Evolutionary conservation across 1,140 invertebrate species (phyloP).

Genomic region (Aphis craccivora): DNA sequence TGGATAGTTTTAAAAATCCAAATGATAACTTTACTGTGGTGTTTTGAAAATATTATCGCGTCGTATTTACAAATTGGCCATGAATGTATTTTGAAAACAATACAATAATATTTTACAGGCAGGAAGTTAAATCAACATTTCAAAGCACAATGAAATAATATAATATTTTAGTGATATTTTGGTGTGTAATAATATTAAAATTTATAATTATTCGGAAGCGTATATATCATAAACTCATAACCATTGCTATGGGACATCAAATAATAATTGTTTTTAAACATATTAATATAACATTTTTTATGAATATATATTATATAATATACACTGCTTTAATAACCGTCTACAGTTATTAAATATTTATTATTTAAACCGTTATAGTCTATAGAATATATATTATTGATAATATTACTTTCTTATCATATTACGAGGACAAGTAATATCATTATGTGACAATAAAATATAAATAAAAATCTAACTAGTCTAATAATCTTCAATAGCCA

Average conservation of each 20-base stretch:
- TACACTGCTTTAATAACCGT: neutral
- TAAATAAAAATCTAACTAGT: neutral
- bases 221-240: neutral
- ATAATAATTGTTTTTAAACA: constrained; percentile 19
- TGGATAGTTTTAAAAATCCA: neutral
- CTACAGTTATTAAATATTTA: neutral
- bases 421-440: neutral
- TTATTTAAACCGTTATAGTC: neutral
- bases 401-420: neutral
- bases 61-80: neutral
- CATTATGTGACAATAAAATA: neutral
- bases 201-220: neutral
- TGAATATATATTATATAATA: neutral
- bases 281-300: neutral
- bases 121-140: neutral
- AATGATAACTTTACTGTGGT: neutral
- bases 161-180: neutral
- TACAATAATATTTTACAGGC: neutral
- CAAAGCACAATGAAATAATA: neutral
- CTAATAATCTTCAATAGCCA: neutral
- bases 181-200: neutral
- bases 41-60: constrained; percentile 17
- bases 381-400: neutral
- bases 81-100: constrained; percentile 33
- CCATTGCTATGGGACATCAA: neutral